Percentiles rank a stretch among this genome's conserved stretches.
phyloP scores from a whole-genome alignment of 1,140 invertebrate species.

The Drosophila repleta region DNA sequence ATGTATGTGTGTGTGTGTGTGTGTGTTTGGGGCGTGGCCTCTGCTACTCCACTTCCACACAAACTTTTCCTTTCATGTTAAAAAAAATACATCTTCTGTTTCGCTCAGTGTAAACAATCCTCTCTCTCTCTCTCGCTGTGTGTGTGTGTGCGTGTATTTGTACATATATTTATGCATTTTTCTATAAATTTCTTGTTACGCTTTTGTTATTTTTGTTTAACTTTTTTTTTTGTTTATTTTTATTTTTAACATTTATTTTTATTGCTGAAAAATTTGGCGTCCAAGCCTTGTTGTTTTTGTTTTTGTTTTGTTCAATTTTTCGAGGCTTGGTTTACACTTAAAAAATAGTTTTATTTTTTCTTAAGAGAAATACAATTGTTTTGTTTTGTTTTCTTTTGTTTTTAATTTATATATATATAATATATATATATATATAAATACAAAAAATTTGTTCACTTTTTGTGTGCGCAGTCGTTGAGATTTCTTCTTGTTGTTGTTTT shows the following conservation, averaged over 20 bases:
- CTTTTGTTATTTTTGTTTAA: constrained; percentile 35
- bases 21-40: background rate
- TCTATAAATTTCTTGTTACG: constrained; percentile 62
- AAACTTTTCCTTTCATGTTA: background rate
- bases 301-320: constrained; percentile 19
- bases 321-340: constrained; percentile 69
- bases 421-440: constrained; percentile 43
- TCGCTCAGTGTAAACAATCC: background rate
- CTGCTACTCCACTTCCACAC: background rate
- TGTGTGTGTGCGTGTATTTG: constrained; percentile 29
- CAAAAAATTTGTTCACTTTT: constrained; percentile 77
- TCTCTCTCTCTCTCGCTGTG: background rate
- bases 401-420: constrained; percentile 18
- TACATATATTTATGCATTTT: constrained; percentile 45
- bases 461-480: constrained; percentile 79
- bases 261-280: constrained; percentile 78
- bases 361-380: constrained; percentile 24
- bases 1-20: constrained; percentile 20
- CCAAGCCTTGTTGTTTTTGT: constrained; percentile 47
- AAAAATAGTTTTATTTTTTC: constrained; percentile 61
- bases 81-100: constrained; percentile 3
- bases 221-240: constrained; percentile 23
- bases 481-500: constrained; percentile 49
- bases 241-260: constrained; percentile 34
- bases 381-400: constrained; percentile 8